phyloP scores from a whole-genome alignment of 1,140 invertebrate species.

The Cotesia vestalis region DNA sequence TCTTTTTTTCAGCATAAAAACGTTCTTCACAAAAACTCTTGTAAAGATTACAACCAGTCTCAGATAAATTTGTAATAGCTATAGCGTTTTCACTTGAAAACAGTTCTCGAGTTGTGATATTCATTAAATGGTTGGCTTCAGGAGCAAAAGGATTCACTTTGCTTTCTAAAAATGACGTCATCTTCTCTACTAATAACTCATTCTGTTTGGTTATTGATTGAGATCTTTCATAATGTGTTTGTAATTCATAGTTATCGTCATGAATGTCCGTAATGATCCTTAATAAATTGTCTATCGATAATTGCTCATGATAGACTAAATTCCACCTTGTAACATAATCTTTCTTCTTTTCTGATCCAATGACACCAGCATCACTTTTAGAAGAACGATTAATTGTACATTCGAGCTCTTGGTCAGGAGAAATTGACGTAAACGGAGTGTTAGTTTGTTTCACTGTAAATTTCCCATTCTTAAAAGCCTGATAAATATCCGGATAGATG shows the following conservation, averaged over 20 bases:
- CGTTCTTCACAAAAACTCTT: conserved; percentile 15
- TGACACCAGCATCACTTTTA: conserved; percentile 28
- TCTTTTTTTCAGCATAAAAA: neutral
- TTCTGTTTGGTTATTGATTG: neutral
- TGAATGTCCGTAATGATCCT: conserved; percentile 7
- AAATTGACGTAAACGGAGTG: conserved; percentile 22
- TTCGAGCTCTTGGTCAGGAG: conserved; percentile 30
- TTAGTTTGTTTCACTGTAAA: conserved; percentile 22
- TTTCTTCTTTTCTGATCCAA: conserved; percentile 28
- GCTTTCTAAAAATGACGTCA: conserved; percentile 8
- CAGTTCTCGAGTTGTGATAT: conserved; percentile 1
- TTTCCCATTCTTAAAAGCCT: conserved; percentile 20
- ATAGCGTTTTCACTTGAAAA: neutral
- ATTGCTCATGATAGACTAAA: conserved; percentile 13
- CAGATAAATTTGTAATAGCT: conserved; percentile 1
- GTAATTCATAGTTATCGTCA: conserved; percentile 31
- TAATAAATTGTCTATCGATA: conserved; percentile 18
- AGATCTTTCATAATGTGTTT: conserved; percentile 2
- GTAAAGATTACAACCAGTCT: conserved; percentile 1
- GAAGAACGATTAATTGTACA: conserved; percentile 29
- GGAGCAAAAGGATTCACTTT: conserved; percentile 19
- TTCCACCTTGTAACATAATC: conserved; percentile 31
- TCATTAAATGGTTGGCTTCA: neutral
- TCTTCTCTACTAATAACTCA: conserved; percentile 17
- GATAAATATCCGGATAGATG: conserved; percentile 17